Base-by-base conservation (phyloP, 2,797 vertebrate species). In the Trachurus trachurus region DNA sequence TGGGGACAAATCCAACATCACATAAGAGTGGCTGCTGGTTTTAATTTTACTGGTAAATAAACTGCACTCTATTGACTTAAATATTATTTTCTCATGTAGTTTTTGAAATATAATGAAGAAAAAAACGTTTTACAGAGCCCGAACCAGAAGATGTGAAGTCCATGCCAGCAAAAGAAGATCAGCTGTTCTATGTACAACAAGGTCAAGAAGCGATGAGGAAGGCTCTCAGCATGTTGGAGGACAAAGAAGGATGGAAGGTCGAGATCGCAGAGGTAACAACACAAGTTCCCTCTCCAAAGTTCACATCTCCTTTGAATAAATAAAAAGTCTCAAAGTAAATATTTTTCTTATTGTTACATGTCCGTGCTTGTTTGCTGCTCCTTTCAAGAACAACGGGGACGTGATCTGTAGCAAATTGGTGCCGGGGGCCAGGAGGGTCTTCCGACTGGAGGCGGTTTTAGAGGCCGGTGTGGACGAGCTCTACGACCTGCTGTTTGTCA, bases 371-470 rank as follows among this genome's bases (percentile, higher is more conserved):
- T 22, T 9, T 62, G 4, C 15, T 42, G 56, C 7, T 9, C 4
- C 10, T 66, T 29, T 87, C 29, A 54, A 97, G 96, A 93, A 76
- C 1, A 76, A 89, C 0, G 90, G 94, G 1, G 94, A 96, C 0
- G 66, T 86, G 0, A 87, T 97, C 70, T 90, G 89, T 17, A 97
- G 96, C 40, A 90, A 96, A 60, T 54, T 88, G 13, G 66, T 96
- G 4, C 87, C 90, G 0, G 94, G 92, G 2, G 85, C 89, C 31
- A 86, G 90, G 71, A 96, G 93, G 76, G 95, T 97, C 53, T 97
- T 96, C 81, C 87, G 90, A 29, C 84, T 96, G 52, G 96, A 97
- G 62, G 91, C 89, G 0, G 91, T 96, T 11, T 85, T 97, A 56
- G 89, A 95, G 0, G 92, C 91, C 37, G 88, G 92, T 0, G 83